phyloP scores from a whole-genome alignment of 2,888 invertebrate species.

The Herminia tarsipennalis region DNA sequence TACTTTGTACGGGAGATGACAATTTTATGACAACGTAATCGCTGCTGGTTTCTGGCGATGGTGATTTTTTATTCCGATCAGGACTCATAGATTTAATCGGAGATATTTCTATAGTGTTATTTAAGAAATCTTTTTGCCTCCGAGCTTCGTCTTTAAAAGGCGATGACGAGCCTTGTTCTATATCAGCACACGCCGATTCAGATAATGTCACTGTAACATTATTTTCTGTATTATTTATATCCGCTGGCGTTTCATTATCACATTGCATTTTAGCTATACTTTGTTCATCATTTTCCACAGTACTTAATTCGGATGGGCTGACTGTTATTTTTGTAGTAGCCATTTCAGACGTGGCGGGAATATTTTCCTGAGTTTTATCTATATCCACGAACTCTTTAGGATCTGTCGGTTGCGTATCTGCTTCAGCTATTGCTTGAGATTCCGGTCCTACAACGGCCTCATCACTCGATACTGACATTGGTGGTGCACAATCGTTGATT shows the following conservation, averaged over 20 bases:
- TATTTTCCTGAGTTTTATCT: slow-evolving; percentile 11
- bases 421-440: slow-evolving; percentile 67
- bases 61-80: slow-evolving; percentile 59
- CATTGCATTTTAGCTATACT: slow-evolving; percentile 10
- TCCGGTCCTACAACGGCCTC: slow-evolving; percentile 48
- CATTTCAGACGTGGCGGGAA: slow-evolving; percentile 2
- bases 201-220: slow-evolving; percentile 44
- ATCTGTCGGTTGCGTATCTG: slow-evolving; percentile 67
- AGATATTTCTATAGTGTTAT: slow-evolving; percentile 86
- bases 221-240: slow-evolving; percentile 28
- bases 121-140: slow-evolving; percentile 82
- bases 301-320: slow-evolving; percentile 1
- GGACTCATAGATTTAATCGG: slow-evolving; percentile 83
- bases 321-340: background rate
- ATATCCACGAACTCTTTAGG: slow-evolving; percentile 35
- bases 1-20: slow-evolving; percentile 68
- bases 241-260: slow-evolving; percentile 6
- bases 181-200: slow-evolving; percentile 31
- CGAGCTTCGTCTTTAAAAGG: slow-evolving; percentile 69
- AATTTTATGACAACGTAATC: slow-evolving; percentile 74
- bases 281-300: slow-evolving; percentile 1
- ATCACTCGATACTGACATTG: slow-evolving; percentile 45
- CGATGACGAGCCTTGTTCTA: slow-evolving; percentile 63
- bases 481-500: slow-evolving; percentile 47
- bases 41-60: slow-evolving; percentile 65